A percentile compares a stretch with the other conserved stretches of the same genome.
phyloP scores from a whole-genome alignment of 1,140 invertebrate genomes.

The Probaryconus sp. region DNA sequence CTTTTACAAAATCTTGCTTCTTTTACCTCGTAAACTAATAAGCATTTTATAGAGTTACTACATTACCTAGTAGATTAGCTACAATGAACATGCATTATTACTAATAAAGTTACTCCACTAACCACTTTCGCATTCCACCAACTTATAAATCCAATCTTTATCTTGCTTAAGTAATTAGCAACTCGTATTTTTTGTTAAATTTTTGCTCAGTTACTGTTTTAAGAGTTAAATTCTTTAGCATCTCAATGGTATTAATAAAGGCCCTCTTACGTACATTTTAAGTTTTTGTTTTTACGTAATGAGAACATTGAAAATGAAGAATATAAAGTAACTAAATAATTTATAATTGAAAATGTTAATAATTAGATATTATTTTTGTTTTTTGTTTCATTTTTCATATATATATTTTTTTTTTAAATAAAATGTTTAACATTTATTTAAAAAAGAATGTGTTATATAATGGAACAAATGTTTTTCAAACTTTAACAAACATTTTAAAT shows the following conservation, averaged over 20 bases:
- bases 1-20: conserved; percentile 36
- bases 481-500: not conserved
- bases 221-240: not conserved
- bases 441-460: too few species aligned
- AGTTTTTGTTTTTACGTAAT: too few species aligned
- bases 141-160: conserved; percentile 25
- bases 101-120: conserved; percentile 34
- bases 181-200: conserved; percentile 2
- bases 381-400: too few species aligned
- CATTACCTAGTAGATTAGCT: conserved; percentile 18
- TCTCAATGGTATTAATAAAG: too few species aligned
- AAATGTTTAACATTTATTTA: too few species aligned
- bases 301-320: too few species aligned
- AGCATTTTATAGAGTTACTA: conserved; percentile 38
- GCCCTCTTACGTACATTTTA: too few species aligned
- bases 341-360: too few species aligned
- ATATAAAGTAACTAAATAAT: too few species aligned
- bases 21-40: conserved; percentile 53
- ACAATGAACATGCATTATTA: conserved; percentile 18
- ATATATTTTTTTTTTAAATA: not conserved
- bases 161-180: conserved; percentile 20
- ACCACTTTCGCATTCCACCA: conserved; percentile 23
- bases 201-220: conserved; percentile 1
- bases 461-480: too few species aligned
- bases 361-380: too few species aligned